Percentiles rank a stretch among this genome's conserved stretches.
Evolutionary conservation across 2,888 invertebrate genomes (phyloP).

Genomic region (Spisula solida): DNA sequence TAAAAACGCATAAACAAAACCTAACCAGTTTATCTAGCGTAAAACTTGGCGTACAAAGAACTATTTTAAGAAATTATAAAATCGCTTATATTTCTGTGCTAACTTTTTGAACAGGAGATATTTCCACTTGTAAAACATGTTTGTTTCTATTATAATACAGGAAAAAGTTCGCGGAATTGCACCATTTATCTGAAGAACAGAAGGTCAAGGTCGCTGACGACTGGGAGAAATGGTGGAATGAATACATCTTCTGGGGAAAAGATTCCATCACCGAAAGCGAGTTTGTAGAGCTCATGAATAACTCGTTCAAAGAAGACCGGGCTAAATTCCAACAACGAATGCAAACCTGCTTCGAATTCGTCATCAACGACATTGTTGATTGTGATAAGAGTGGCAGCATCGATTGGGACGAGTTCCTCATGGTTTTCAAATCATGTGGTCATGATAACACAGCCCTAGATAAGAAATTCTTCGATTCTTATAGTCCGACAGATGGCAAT

Average conservation of each 20-base stretch:
- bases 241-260: slow-evolving; percentile 55
- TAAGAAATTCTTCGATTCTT: slow-evolving; percentile 22
- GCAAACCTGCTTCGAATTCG: slow-evolving; percentile 45
- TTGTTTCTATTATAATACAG: background rate
- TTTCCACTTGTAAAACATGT: too few relatives aligned
- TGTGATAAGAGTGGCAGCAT: background rate
- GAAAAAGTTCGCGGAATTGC: slow-evolving; percentile 26
- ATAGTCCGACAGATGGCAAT: slow-evolving; percentile 18
- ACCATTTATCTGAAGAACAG: slow-evolving; percentile 14
- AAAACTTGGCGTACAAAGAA: too few relatives aligned
- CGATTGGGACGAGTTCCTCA: background rate
- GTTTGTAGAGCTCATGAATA: slow-evolving; percentile 43
- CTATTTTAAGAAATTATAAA: too few relatives aligned
- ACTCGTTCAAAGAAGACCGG: slow-evolving; percentile 44
- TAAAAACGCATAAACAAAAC: too few relatives aligned
- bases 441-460: slow-evolving; percentile 30
- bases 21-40: too few relatives aligned
- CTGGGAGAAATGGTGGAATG: slow-evolving; percentile 64
- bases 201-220: background rate
- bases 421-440: slow-evolving; percentile 28
- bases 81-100: too few relatives aligned
- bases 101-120: too few relatives aligned
- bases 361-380: slow-evolving; percentile 24
- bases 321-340: slow-evolving; percentile 47
- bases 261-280: slow-evolving; percentile 43